Conservation (phyloP, 2,113 vertebrate species). For the Melanostigma gelatinosum region DNA sequence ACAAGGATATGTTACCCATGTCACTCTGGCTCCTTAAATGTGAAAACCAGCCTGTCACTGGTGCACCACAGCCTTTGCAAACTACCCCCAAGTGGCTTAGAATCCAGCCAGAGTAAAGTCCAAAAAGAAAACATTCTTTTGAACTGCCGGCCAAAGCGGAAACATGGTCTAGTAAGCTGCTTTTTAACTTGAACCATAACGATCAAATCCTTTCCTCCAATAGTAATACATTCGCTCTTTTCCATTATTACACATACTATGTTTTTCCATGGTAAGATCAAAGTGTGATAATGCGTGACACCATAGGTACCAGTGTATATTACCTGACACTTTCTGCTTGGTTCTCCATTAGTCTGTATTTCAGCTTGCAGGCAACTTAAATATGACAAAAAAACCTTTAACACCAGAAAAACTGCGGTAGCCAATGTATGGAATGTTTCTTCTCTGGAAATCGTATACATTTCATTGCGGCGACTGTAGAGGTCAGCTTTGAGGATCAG, state of each 20-base stretch:
- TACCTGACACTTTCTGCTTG: conserved; percentile 58
- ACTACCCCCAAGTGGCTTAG: conserved; percentile 74
- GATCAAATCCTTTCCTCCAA: conserved; percentile 75
- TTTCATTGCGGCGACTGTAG: conserved; percentile 32
- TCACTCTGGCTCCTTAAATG: conserved; percentile 74
- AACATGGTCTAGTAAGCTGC: conserved; percentile 80
- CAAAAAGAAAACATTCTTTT: conserved; percentile 78
- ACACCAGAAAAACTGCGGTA: conserved; percentile 24
- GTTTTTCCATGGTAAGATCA: conserved; percentile 75
- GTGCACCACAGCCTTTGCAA: conserved; percentile 71
- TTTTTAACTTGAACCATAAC: conserved; percentile 80
- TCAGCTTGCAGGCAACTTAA: conserved; percentile 29
- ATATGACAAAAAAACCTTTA: conserved; percentile 46
- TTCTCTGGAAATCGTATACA: conserved; percentile 36
- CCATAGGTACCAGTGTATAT: conserved; percentile 55
- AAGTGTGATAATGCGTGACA: conserved; percentile 71
- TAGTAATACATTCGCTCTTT: conserved; percentile 76
- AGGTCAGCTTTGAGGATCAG: conserved; percentile 53
- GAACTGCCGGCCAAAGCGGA: conserved; percentile 80
- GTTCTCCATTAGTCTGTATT: conserved; percentile 33
- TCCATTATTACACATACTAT: conserved; percentile 69
- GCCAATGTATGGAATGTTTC: conserved; percentile 17
- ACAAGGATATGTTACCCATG: conserved; percentile 57
- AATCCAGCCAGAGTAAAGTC: conserved; percentile 68
- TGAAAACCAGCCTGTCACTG: conserved; percentile 76